Base-by-base conservation (phyloP, 2,113 vertebrate species). In the Chaetodon auriga region DNA sequence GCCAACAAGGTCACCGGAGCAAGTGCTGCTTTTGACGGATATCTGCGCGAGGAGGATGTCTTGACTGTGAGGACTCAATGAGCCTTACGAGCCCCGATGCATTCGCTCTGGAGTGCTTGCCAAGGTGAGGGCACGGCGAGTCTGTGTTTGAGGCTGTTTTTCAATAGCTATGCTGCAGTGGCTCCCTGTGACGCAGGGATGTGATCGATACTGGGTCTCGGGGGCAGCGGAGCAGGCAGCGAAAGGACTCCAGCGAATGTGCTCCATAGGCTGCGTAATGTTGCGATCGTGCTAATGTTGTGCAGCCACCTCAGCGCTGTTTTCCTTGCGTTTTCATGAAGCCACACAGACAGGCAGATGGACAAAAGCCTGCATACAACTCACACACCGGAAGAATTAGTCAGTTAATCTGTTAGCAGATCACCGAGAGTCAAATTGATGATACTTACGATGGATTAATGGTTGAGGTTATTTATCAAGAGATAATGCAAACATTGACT, bases 141-240 rank as follows among this genome's bases (percentile, higher is more conserved):
- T 19, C 63, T 14, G 18, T 68, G 75, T 66, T 66, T 49, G 57
- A 60, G 75, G 36, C 46, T 14, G 4, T 69, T 73, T 84, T 19
- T 65, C 88, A 12, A 89, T 79, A 86, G 82, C 89, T 75, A 8
- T 91, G 89, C 92, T 89, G 90, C 88, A 92, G 25, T 83, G 89
- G 80, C 77, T 94, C 75, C 64, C 70, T 23, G 75, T 89, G 86
- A 91, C 36, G 88, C 77, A 89, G 78, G 63, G 57, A 41, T 53
- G 18, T 53, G 80, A 93, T 94, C 93, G 75, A 94, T 94, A 90
- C 60, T 45, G 84, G 80, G 81, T 91, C 88, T 90, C 79, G 25
- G 62, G 87, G 89, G 83, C 87, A 80, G 85, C 58, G 16, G 66
- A 73, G 83, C 76, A 82, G 66, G 51, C 68, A 51, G 71, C 13